Evolutionary conservation across 2,113 vertebrate genomes (phyloP), one percentile per base, ranked within the genome.

Genomic region (Corythoichthys intestinalis): DNA sequence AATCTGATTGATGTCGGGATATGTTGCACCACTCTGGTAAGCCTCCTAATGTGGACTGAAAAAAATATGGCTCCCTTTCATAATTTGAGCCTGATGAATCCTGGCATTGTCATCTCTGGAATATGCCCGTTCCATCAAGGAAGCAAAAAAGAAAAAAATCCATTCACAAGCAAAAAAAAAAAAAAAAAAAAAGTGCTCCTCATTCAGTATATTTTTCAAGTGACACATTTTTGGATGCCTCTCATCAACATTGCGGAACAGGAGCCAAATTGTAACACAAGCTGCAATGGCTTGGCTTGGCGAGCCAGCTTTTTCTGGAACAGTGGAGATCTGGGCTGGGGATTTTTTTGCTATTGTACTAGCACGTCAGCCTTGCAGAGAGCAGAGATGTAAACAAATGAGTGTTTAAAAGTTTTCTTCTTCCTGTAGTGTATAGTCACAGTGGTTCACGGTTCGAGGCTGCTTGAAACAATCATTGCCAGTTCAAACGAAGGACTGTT

Each of bases 21-120:
- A 11, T 57, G 34, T 38, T 58, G 56, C 34, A 37, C 56, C 56
- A 15, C 13, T 13, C 56, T 34, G 34, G 35, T 37, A 58, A 37
- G 35, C 12, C 35, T 58, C 34, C 34, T 37, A 37, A 58, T 58
- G 56, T 58, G 56, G 12, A 58, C 11, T 57, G 28, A 58, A 58
- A 37, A 49, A 50, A 50, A 50, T 15, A 58, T 6, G 13, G 5
- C 56, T 58, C 2, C 6, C 34, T 37, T 58, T 58, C 34, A 58
- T 58, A 58, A 58, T 37, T 58, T 58, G 56, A 58, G 56, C 12
- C 12, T 58, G 56, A 58, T 58, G 28, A 58, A 58, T 58, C 13
- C 34, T 58, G 56, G 56, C 56, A 58, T 37, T 37, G 56, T 58
- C 56, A 37, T 58, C 34, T 58, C 37, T 58, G 56, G 34, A 58